Conservation (phyloP, 1,140 invertebrate species). For the Drosophila arizonae region DNA sequence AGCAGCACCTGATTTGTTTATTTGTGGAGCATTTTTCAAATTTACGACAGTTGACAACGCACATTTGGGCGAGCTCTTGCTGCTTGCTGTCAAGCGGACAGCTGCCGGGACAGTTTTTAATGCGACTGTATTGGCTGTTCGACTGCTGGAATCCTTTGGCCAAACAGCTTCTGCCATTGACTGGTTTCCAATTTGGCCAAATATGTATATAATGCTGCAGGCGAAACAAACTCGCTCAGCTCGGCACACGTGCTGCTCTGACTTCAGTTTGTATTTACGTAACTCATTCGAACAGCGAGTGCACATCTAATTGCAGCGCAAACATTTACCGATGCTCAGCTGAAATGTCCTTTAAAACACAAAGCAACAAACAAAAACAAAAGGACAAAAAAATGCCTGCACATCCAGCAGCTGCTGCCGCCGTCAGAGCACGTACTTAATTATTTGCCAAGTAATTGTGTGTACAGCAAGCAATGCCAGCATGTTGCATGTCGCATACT, state of each 20-base stretch:
- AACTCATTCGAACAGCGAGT: background rate
- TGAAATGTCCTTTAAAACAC: constrained; percentile 13
- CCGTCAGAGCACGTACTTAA: constrained; percentile 44
- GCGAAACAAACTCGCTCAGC: background rate
- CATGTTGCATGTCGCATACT: constrained; percentile 4
- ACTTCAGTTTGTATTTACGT: background rate
- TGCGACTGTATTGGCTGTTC: constrained; percentile 30
- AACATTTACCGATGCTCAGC: constrained; percentile 44
- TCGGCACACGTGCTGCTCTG: background rate
- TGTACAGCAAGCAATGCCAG: constrained; percentile 24
- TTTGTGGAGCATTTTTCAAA: constrained; percentile 66
- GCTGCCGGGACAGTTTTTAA: constrained; percentile 13
- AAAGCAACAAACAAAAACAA: no score
- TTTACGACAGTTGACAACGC: constrained; percentile 47
- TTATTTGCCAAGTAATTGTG: constrained; percentile 52
- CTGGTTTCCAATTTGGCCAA: constrained; percentile 11
- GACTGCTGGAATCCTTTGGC: constrained; percentile 5
- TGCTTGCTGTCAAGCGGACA: constrained; percentile 34
- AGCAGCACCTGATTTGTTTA: constrained; percentile 71
- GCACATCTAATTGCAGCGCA: constrained; percentile 53
- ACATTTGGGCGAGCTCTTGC: constrained; percentile 18
- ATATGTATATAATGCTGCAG: constrained; percentile 9
- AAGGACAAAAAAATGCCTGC: constrained; percentile 18
- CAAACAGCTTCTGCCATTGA: constrained; percentile 20
- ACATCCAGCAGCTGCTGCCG: constrained; percentile 9